A percentile compares a stretch with the other conserved stretches of the same genome.
Conservation (phyloP, 1,140 invertebrate species). For the Neocloeon triangulifer region DNA sequence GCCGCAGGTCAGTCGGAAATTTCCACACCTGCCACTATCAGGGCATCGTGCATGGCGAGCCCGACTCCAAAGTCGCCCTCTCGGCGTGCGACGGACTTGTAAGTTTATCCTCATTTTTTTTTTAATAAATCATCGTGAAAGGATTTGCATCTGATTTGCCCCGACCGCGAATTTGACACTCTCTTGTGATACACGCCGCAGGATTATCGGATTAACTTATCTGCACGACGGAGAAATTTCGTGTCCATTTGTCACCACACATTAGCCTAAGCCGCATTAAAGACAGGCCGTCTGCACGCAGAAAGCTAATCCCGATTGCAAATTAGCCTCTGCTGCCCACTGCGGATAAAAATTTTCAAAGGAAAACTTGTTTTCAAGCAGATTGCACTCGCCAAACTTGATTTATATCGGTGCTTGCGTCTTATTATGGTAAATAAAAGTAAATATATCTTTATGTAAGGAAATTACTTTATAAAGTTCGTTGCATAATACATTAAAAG, state of each 20-base stretch:
- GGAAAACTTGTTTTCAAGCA: too few relatives aligned
- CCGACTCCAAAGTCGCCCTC: slow-evolving; percentile 40
- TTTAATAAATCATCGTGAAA: too few relatives aligned
- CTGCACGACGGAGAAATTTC: slow-evolving; percentile 10
- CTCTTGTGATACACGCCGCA: not conserved
- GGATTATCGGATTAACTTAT: slow-evolving; percentile 1
- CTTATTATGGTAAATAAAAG: too few relatives aligned
- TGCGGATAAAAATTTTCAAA: too few relatives aligned
- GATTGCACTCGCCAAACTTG: too few relatives aligned
- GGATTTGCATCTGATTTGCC: too few relatives aligned
- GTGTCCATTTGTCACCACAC: slow-evolving; percentile 9
- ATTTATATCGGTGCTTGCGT: too few relatives aligned
- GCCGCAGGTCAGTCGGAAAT: slow-evolving; percentile 22
- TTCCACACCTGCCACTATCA: slow-evolving; percentile 47
- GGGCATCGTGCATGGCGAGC: slow-evolving; percentile 40
- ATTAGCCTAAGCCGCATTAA: slow-evolving; percentile 11
- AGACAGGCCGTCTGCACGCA: slow-evolving; percentile 4
- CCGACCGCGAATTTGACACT: not conserved
- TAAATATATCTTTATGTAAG: too few relatives aligned
- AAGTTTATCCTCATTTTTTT: slow-evolving; percentile 23
- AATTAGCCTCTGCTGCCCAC: too few relatives aligned
- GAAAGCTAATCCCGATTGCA: too few relatives aligned
- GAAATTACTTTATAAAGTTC: too few relatives aligned
- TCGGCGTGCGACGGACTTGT: slow-evolving; percentile 66
- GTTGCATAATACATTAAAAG: too few relatives aligned